phyloP scores from a whole-genome alignment of 2,797 vertebrate genomes.

The Semaprochilodus insignis region DNA sequence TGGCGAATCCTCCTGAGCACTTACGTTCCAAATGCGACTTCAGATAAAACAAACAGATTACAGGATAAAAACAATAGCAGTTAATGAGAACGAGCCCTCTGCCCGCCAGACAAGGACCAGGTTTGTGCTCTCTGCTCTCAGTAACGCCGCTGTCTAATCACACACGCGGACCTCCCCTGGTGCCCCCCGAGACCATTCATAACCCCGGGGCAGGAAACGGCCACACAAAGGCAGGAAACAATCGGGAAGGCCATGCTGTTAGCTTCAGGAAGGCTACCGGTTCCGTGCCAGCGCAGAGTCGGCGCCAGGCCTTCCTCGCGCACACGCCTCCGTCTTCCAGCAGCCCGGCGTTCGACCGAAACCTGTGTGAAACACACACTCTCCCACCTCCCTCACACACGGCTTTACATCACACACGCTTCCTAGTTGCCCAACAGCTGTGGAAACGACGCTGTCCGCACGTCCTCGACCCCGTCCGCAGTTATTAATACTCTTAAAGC shows the following conservation, averaged over 20 bases:
- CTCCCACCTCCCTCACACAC: no score
- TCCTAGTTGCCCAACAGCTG: constrained; percentile 51
- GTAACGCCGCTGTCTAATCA: neutral
- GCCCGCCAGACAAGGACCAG: neutral
- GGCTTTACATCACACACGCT: constrained; percentile 34
- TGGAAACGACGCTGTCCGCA: constrained; percentile 32
- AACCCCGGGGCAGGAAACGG: constrained; percentile 73
- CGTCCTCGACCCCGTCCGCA: constrained; percentile 7
- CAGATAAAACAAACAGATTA: neutral
- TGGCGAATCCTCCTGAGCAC: neutral
- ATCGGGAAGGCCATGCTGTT: constrained; percentile 81
- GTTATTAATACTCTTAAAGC: constrained; percentile 11
- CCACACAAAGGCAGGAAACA: constrained; percentile 85
- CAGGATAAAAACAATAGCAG: neutral
- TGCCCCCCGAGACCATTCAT: constrained; percentile 58
- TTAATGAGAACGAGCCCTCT: neutral
- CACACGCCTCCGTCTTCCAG: constrained; percentile 35
- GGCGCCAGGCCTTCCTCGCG: constrained; percentile 64
- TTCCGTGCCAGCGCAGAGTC: constrained; percentile 50
- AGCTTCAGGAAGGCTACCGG: constrained; percentile 68
- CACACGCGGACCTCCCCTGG: neutral
- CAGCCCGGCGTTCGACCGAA: constrained; percentile 26
- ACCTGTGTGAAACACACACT: constrained; percentile 32
- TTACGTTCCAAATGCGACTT: neutral
- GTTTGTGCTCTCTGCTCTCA: neutral